phyloP scores from a whole-genome alignment of 2,888 invertebrate species.

The Amphipoea lucens region DNA sequence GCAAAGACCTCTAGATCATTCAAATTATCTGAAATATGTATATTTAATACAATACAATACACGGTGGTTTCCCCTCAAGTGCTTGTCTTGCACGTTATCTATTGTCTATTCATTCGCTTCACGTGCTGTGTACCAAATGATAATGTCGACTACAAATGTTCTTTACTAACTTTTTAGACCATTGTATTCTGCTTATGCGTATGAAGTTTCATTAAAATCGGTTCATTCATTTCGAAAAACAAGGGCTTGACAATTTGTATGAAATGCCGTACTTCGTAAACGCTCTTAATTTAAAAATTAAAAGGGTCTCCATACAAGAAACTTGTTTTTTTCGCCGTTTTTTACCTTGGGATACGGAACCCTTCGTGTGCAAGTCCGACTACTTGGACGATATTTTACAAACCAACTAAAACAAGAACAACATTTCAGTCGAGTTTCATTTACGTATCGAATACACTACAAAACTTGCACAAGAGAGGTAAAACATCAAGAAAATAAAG shows the following conservation, averaged over 20 bases:
- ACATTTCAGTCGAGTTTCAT: background rate
- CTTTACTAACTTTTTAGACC: too few species aligned
- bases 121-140: background rate
- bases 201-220: too few species aligned
- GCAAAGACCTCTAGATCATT: background rate
- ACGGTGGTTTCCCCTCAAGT: background rate
- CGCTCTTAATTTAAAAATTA: too few species aligned
- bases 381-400: background rate
- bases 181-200: too few species aligned
- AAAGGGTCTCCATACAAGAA: background rate
- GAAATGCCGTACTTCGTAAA: too few species aligned
- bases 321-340: background rate
- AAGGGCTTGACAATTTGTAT: too few species aligned
- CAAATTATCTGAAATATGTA: background rate
- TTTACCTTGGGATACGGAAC: background rate
- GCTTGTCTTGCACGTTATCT: background rate
- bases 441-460: background rate
- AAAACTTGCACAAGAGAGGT: background rate
- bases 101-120: background rate
- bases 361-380: too few species aligned
- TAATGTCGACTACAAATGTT: background rate
- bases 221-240: too few species aligned
- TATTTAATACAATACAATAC: background rate
- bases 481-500: slow-evolving; percentile 6
- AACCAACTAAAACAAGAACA: background rate